Evolutionary conservation across 2,113 vertebrate species (phyloP).

Genomic region (Tachysurus vachellii): DNA sequence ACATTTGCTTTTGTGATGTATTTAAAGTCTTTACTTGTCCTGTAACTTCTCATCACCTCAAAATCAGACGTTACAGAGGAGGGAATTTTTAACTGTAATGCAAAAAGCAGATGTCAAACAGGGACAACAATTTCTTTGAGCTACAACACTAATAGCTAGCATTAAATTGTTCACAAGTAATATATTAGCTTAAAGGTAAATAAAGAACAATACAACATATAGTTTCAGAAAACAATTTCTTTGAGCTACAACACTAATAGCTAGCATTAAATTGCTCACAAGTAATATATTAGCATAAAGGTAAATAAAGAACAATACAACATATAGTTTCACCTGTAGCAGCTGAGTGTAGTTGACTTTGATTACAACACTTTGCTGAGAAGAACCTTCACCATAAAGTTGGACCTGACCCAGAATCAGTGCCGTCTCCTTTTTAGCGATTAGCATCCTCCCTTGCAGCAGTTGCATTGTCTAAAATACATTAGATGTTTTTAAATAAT

Average conservation of each 20-base stretch:
- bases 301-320: not conserved
- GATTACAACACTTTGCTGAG: conserved; percentile 62
- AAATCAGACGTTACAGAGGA: conserved; percentile 70
- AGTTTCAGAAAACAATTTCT: conserved; percentile 61
- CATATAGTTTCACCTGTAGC: conserved; percentile 71
- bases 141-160: not conserved
- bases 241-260: not conserved
- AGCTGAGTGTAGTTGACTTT: conserved; percentile 71
- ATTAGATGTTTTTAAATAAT: not conserved
- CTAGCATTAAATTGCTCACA: not conserved
- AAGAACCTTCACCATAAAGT: conserved; percentile 56
- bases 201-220: not conserved
- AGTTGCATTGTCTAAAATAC: conserved; percentile 69
- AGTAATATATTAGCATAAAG: not conserved
- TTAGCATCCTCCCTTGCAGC: conserved; percentile 67
- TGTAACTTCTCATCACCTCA: conserved; percentile 66
- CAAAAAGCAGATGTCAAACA: not conserved
- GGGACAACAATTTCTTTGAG: not conserved
- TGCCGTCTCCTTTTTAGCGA: conserved; percentile 70
- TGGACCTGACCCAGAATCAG: conserved; percentile 69
- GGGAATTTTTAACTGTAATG: conserved; percentile 74
- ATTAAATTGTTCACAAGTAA: not conserved
- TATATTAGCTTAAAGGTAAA: not conserved
- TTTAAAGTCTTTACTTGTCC: conserved; percentile 63
- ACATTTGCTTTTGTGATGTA: conserved; percentile 64